Conservation (phyloP, 2,113 vertebrate species). For the Pogona vitticeps region DNA sequence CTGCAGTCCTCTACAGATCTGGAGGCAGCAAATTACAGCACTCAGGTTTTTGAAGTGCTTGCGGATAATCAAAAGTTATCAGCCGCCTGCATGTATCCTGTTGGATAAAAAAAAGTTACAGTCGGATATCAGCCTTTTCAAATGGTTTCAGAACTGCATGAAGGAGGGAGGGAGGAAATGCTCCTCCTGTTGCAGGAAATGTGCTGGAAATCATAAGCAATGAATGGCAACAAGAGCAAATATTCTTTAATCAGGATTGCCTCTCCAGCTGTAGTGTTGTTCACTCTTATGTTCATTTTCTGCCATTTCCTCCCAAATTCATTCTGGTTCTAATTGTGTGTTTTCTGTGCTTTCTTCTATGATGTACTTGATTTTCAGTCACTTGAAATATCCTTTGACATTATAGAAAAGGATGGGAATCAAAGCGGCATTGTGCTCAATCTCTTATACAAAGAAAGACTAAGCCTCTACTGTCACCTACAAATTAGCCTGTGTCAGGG, state of each 20-base stretch:
- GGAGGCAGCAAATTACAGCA: conserved; percentile 39
- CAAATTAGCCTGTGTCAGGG: not conserved
- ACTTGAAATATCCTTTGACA: not conserved
- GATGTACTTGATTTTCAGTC: too few species aligned
- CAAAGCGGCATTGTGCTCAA: not conserved
- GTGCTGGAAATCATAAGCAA: not conserved
- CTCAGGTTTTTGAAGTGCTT: conserved; percentile 39
- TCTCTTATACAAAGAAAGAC: not conserved
- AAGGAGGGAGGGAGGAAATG: not conserved
- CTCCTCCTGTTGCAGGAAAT: conserved; percentile 27
- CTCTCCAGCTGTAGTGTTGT: not conserved
- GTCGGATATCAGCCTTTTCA: conserved; percentile 10
- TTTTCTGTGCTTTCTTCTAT: not conserved
- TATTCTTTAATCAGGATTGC: not conserved
- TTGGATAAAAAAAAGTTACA: conserved; percentile 3
- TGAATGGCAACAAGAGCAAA: not conserved
- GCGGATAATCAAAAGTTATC: conserved; percentile 48
- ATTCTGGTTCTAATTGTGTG: not conserved
- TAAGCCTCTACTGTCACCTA: not conserved
- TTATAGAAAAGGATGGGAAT: not conserved
- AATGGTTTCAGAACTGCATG: conserved; percentile 8
- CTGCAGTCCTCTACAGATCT: not conserved
- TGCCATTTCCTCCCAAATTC: not conserved
- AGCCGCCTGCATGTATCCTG: not conserved
- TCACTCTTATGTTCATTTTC: not conserved